A percentile compares a stretch with the other conserved stretches of the same genome.
phyloP scores from a whole-genome alignment of 92 coral and sea anemone species.

The Ricordea florida region DNA sequence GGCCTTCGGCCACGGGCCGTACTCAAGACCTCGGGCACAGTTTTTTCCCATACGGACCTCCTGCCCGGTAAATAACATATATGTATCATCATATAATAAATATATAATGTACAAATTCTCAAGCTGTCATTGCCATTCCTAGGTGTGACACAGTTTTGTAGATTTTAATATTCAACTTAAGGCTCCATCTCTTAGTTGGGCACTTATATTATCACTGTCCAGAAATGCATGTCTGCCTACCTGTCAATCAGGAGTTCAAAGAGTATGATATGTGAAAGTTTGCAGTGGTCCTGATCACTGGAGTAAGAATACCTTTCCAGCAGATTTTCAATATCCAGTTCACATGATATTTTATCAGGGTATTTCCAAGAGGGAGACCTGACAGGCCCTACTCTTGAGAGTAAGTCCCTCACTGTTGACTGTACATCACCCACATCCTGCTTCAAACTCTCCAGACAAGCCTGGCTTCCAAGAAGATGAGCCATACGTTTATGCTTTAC shows the following conservation, averaged over 20 bases:
- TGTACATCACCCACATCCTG: conserved; percentile 87
- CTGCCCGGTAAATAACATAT: too few relatives aligned
- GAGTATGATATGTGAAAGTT: conserved; percentile 94
- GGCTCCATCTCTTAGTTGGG: too few relatives aligned
- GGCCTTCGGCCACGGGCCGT: too few relatives aligned
- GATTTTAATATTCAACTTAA: too few relatives aligned
- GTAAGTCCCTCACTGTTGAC: conserved; percentile 69
- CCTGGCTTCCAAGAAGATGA: conserved; percentile 88
- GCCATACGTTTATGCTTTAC: too few relatives aligned
- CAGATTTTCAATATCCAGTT: conserved; percentile 88
- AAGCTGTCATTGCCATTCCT: too few relatives aligned
- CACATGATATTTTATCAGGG: conserved; percentile 95
- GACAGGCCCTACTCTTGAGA: conserved; percentile 88
- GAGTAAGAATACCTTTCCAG: conserved; percentile 84
- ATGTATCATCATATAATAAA: too few relatives aligned
- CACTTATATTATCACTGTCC: too few relatives aligned
- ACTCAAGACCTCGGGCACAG: too few relatives aligned
- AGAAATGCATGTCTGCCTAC: conserved; percentile 24
- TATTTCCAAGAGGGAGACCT: conserved; percentile 98
- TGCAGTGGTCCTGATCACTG: conserved; percentile 89
- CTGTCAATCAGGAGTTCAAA: conserved; percentile 99
- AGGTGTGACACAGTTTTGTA: too few relatives aligned
- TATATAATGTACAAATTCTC: too few relatives aligned
- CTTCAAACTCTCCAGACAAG: conserved; percentile 85
- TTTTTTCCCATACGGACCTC: too few relatives aligned